Conservation (phyloP, 2,888 invertebrate species). For the Heliconius ismenius region DNA sequence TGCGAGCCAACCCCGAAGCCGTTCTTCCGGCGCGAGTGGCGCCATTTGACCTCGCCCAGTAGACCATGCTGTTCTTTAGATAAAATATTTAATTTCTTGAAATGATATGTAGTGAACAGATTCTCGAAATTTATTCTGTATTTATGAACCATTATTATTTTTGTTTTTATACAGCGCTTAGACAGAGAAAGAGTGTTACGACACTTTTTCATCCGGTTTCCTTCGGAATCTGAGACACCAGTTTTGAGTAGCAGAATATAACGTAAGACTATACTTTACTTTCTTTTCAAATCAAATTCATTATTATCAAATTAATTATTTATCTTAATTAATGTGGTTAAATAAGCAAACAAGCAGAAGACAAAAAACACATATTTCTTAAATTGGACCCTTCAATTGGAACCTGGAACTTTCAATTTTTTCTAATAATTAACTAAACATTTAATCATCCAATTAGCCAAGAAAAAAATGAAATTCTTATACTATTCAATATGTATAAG, state of each 20-base stretch:
- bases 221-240: too few relatives aligned
- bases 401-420: background rate
- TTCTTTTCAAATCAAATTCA: too few relatives aligned
- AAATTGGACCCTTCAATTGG: too few relatives aligned
- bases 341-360: too few relatives aligned
- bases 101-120: background rate
- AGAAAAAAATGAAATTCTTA: background rate
- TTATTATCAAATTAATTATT: too few relatives aligned
- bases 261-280: too few relatives aligned
- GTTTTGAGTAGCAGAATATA: too few relatives aligned
- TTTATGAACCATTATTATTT: background rate
- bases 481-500: background rate
- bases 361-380: too few relatives aligned
- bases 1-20: background rate
- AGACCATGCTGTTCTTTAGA: background rate
- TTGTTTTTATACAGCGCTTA: background rate
- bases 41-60: slow-evolving; percentile 17
- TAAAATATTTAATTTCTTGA: background rate
- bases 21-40: slow-evolving; percentile 16
- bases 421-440: background rate
- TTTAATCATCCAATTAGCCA: background rate
- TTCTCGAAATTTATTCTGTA: background rate
- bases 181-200: background rate
- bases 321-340: background rate
- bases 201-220: background rate